These are phyloP conservation scores for Benitochromis conjunctus DNA, from an alignment of 2,113 vertebrate genomes.

Conservation along the genomic window DNA sequence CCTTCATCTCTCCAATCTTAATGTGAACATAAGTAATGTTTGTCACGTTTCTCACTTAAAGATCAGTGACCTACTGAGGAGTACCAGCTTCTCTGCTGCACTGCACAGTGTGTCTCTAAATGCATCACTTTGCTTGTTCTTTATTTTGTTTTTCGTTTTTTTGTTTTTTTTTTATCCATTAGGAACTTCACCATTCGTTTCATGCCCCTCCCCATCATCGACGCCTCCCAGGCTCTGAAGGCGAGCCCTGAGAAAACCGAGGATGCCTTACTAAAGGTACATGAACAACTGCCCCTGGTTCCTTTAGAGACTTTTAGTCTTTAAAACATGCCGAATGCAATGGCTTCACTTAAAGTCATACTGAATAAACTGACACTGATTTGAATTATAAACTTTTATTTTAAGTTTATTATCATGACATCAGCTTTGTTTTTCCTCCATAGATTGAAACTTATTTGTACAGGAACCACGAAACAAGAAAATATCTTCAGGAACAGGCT, in stretches of 20 bases:
- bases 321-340: not conserved
- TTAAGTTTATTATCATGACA: not conserved
- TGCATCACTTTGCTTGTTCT: not conserved
- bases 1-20: not conserved
- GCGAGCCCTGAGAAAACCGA: slow-evolving; percentile 95
- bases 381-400: not conserved
- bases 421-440: not conserved
- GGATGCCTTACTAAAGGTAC: slow-evolving; percentile 92
- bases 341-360: not conserved
- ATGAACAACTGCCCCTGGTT: not conserved
- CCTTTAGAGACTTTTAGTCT: not conserved
- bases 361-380: not conserved
- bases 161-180: not conserved
- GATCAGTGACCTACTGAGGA: not conserved
- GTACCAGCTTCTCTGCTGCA: not conserved
- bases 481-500: slow-evolving; percentile 93
- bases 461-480: slow-evolving; percentile 93
- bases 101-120: not conserved
- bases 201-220: slow-evolving; percentile 97
- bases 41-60: not conserved
- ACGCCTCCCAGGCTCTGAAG: slow-evolving; percentile 94
- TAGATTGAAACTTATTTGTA: slow-evolving; percentile 97
- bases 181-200: slow-evolving; percentile 96
- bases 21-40: not conserved
- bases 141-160: not conserved